Conservation (phyloP, 1,140 invertebrate species). For the Aplysia californica region DNA sequence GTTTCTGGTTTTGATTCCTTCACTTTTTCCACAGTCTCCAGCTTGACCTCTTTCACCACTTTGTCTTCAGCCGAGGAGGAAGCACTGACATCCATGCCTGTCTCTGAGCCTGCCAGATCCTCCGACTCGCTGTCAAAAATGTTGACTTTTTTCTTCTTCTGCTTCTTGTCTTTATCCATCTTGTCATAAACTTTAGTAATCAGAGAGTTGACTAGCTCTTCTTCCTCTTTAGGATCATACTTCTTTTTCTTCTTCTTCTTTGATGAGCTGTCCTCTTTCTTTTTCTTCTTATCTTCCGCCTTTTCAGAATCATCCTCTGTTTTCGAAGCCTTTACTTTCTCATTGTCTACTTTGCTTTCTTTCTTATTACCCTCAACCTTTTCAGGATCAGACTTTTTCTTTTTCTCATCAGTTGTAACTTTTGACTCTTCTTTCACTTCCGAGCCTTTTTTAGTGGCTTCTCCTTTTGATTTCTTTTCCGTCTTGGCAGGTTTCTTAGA, state of each 20-base stretch:
- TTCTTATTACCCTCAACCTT: not conserved
- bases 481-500: conserved; percentile 25
- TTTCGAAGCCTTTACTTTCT: not conserved
- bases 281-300: conserved; percentile 20
- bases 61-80: not conserved
- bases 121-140: conserved; percentile 14
- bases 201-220: conserved; percentile 1
- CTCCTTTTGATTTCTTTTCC: conserved; percentile 17
- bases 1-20: not conserved
- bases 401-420: not conserved
- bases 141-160: conserved; percentile 7
- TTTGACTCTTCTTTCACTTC: conserved; percentile 19
- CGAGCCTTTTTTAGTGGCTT: conserved; percentile 15
- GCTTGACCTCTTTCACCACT: not conserved
- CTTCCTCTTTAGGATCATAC: conserved; percentile 6
- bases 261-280: conserved; percentile 10
- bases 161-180: conserved; percentile 4
- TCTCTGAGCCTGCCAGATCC: conserved; percentile 9
- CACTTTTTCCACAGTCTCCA: not conserved
- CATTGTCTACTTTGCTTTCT: not conserved
- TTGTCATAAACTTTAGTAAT: conserved; percentile 22
- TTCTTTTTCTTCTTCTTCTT: conserved; percentile 42
- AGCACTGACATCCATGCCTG: not conserved
- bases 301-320: not conserved
- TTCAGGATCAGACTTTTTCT: not conserved